Base-by-base conservation (phyloP, 30 jellyfish, hydroid and myxozoan genomes). In the Aurelia coerulea region DNA sequence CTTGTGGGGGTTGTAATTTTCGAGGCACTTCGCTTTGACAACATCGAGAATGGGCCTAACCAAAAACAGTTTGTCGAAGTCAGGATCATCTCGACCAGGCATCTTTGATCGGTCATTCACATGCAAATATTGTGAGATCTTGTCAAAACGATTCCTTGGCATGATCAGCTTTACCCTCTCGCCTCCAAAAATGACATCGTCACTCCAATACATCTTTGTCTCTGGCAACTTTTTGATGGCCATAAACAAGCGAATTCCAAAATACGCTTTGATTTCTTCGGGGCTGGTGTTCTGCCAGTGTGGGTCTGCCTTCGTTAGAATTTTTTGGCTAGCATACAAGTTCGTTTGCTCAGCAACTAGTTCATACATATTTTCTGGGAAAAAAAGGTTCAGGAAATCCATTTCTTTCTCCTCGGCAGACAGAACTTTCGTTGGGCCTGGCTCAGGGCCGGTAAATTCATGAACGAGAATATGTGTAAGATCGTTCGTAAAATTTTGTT, bases 61-160 rank as follows among this genome's bases (percentile, higher is more conserved):
- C 51, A 65, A 46, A 65, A 23, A 65, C 52, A 65, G 75, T 65
- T 65, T 65, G 75, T 65, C 41, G 11, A 23, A 65, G 75, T 65
- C 42, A 0, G n/a, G 35, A 11, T 65, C 75, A 23, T 19, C 75
- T 23, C 42, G 35, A 65, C 75, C 75, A 2, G 75, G 75, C 75
- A 65, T 65, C 75, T 65, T 65, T 16, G 75, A 39, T 65, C 75
- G 15, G 16, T 65, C 51, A 65, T 65, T 65, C 7, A n/a, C 50
- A 65, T 65, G 75, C 75, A 65, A 6, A n/a, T 65, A 9, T 53
- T 65, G 41, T 6, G 41, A 23, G 6, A 65, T 65, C 39, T 65
- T 65, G 35, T 65, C 75, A 65, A 65, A 23, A 39, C 75, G 11
- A 33, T 65, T 65, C 51, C 75, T 65, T 65, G 75, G 52, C 75